Evolutionary conservation across 2,888 invertebrate species (phyloP), one percentile per base, ranked within the genome.

Genomic region (Globia sparganii): DNA sequence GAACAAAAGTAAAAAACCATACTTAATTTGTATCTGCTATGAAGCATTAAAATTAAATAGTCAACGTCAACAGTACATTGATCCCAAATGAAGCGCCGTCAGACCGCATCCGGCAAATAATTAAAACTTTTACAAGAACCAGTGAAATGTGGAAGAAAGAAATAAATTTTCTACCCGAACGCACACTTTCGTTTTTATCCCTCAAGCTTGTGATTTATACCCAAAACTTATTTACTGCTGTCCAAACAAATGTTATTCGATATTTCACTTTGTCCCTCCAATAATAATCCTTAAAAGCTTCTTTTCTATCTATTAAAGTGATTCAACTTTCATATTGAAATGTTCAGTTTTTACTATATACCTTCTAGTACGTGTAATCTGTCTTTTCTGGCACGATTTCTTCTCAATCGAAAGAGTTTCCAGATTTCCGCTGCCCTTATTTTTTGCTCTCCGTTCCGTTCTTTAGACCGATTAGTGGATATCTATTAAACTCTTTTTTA

Each of bases 71-170:
- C 91, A 90, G 91, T 87, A 89, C 92, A 93, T 94, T 93, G 93
- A 93, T 94, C 92, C 91, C 88, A 90, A 93, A 90, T 90, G 89
- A 84, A 91, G 90, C 91, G 91, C 89, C 91, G 90, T 89, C 91
- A 83, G 90, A 88, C 91, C 91, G 91, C 93, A 95, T 95, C 95
- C 94, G 95, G 93, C 93, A 92, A 95, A 95, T 95, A 95, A 96
- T 95, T 95, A 95, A 95, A 95, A 95, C 92, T 95, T 95, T 92
- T 92, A 92, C 93, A 94, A 94, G 93, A 95, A 91, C 90, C 93
- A 94, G 89, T 92, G 93, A 94, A 94, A 94, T 94, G 93, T 93
- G 91, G 90, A 91, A 91, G 91, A 94, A 92, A 93, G 93, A 95
- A 94, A 95, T 94, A 95, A 94, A 95, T 95, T 95, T 95, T 94